Evolutionary conservation across 2,113 vertebrate genomes (phyloP).

Genomic region (Thalassoma bifasciatum): DNA sequence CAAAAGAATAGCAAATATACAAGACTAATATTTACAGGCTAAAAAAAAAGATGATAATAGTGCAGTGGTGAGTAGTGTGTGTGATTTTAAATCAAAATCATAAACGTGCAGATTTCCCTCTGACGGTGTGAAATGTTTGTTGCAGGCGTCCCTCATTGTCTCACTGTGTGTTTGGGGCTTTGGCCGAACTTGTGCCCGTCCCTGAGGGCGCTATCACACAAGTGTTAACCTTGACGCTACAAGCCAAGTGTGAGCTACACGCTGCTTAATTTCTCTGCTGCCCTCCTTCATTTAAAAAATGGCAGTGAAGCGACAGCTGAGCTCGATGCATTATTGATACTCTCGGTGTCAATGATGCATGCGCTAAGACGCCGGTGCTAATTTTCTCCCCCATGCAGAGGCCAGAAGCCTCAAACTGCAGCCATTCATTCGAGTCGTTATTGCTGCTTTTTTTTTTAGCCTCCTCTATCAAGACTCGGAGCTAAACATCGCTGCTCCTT

Average conservation of each 20-base stretch:
- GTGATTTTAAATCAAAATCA: no score
- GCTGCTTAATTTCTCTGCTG: slow-evolving; percentile 53
- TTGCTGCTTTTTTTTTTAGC: slow-evolving; percentile 36
- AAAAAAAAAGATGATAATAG: no score
- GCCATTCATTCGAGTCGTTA: slow-evolving; percentile 53
- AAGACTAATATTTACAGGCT: no score
- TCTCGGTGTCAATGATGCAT: slow-evolving; percentile 70
- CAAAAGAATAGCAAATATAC: no score
- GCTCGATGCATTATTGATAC: slow-evolving; percentile 76
- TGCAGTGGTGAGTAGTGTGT: no score
- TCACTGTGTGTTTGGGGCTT: neutral
- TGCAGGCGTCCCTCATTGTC: neutral
- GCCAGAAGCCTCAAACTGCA: slow-evolving; percentile 39
- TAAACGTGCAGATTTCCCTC: slow-evolving; percentile 5
- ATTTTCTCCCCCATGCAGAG: slow-evolving; percentile 49
- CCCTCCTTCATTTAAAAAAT: slow-evolving; percentile 57
- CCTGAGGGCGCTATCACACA: slow-evolving; percentile 35
- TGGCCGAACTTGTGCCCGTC: slow-evolving; percentile 2
- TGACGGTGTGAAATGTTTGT: neutral
- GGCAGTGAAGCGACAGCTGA: slow-evolving; percentile 57
- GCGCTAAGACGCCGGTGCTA: slow-evolving; percentile 51
- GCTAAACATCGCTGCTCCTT: slow-evolving; percentile 44
- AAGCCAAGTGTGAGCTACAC: slow-evolving; percentile 25
- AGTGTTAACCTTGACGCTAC: slow-evolving; percentile 43
- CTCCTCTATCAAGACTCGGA: slow-evolving; percentile 22